Base-by-base conservation (phyloP, 2,888 invertebrate genomes). In the Argyresthia albistria region DNA sequence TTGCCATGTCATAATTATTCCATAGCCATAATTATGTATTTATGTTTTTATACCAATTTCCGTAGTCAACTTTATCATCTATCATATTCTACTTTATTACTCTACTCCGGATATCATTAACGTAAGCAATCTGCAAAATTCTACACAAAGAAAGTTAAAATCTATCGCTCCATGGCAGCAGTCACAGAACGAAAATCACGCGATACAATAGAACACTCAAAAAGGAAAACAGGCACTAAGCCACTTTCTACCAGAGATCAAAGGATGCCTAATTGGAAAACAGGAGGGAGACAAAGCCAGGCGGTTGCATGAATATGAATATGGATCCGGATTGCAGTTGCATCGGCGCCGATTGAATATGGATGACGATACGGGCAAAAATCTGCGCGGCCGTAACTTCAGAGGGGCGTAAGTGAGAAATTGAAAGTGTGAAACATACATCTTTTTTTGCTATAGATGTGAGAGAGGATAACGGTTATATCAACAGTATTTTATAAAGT, bases 331-430 rank as follows among this genome's bases (percentile, higher is more conserved):
- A 52, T 48, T 46, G 46, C 50, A 45, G 45, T 46, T 47, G 51
- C 54, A 54, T 49, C 52, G 55, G 55, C 43, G 59, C 14, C 54
- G 60, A 63, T 67, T 64, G 66, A 71, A 70, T 69, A 71, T 71
- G 72, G 55, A 55, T 55, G 55, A 35, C 16, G 43, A 35, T 12
- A 46, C 10, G 37, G 37, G 46, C 4, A 48, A 35, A 36, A 39
- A 48, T 48, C 37, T 48, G 36, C 36, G 14, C 7, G 15, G 6
- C 16, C 16, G 35, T 16, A 11, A 36, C 39, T 14, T 39, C 16
- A 39, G 10, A 46, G n/a, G 15, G 10, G 3, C 14, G 39, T 14
- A 50, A 7, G 39, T 39, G 39, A 8, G 39, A 25, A 25, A 25
- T 25, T 25, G 43, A 10, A 10, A 16, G n/a, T n/a, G n/a, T n/a